phyloP scores from a whole-genome alignment of 2,113 vertebrate species.

The Cyanocitta stelleri region DNA sequence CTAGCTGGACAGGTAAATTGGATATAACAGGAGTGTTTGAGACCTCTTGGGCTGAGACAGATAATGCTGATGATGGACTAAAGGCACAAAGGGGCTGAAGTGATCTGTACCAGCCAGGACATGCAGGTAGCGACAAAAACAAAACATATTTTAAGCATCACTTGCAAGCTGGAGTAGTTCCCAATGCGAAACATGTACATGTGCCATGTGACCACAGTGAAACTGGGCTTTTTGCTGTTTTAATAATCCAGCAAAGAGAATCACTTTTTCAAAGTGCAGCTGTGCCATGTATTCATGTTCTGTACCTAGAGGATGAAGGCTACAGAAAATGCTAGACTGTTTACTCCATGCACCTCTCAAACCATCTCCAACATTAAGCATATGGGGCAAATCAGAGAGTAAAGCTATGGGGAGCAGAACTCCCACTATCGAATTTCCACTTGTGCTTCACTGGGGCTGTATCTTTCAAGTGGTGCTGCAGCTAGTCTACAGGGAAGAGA shows the following conservation, averaged over 20 bases:
- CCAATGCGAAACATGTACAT: accelerated
- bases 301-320: not conserved
- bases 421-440: not conserved
- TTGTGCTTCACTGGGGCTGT: not conserved
- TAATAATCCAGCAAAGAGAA: not conserved
- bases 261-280: not conserved
- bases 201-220: not conserved
- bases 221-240: not conserved
- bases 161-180: not conserved
- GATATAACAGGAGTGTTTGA: not conserved
- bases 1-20: not conserved
- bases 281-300: not conserved
- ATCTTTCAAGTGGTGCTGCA: not conserved
- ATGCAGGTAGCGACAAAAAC: not conserved
- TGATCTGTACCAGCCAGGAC: not conserved
- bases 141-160: not conserved
- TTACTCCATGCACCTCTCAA: not conserved
- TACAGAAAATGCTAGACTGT: not conserved
- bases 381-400: not conserved
- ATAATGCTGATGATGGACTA: not conserved
- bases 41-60: not conserved
- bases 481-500: not conserved
- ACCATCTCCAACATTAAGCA: not conserved
- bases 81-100: not conserved
- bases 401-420: not conserved